phyloP scores from a whole-genome alignment of 2,113 vertebrate genomes.

The Atlantisia rogersi region DNA sequence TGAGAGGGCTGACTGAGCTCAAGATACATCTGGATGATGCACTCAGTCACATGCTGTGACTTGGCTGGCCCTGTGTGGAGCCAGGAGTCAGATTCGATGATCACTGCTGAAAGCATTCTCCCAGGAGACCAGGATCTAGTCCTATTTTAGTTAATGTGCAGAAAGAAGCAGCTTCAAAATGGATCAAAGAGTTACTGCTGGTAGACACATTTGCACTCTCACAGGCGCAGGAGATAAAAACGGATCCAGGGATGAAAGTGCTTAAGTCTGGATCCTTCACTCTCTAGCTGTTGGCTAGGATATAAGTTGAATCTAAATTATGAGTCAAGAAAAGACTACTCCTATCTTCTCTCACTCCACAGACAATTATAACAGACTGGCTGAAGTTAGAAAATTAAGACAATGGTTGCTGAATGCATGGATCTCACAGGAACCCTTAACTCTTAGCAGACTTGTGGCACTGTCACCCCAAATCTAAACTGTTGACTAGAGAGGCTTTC shows the following conservation, averaged over 20 bases:
- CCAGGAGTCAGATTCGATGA: too few species aligned
- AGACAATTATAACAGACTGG: background rate
- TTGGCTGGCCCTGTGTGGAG: too few species aligned
- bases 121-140: background rate
- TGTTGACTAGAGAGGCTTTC: background rate
- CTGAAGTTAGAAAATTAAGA: background rate
- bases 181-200: background rate
- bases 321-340: background rate
- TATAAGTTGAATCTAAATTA: background rate
- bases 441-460: background rate
- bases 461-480: background rate
- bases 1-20: too few species aligned
- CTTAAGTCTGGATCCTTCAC: background rate
- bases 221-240: background rate
- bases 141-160: background rate
- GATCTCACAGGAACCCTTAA: background rate
- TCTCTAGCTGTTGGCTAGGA: background rate
- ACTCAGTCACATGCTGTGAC: too few species aligned
- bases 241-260: background rate
- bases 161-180: background rate
- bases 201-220: background rate
- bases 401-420: background rate
- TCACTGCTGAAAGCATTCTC: background rate
- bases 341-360: background rate
- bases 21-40: too few species aligned